Conservation (phyloP, 2,888 invertebrate genomes). For the Chloroclysta siterata region DNA sequence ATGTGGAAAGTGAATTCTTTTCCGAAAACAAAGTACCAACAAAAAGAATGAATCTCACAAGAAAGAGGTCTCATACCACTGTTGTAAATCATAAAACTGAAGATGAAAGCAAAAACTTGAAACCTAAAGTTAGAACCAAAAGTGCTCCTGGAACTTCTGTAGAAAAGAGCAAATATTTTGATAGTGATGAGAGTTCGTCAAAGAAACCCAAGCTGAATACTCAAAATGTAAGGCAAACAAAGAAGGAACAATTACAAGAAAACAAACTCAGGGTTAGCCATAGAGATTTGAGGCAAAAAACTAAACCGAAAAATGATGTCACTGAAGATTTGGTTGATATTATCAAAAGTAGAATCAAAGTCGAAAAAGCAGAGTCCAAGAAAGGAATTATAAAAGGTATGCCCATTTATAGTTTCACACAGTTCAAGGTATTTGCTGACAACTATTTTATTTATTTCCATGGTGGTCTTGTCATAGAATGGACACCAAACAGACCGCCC, state of each 20-base stretch:
- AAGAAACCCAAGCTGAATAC: conserved; percentile 46
- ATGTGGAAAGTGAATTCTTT: conserved; percentile 66
- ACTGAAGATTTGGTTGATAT: conserved; percentile 80
- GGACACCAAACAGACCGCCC: too few relatives aligned
- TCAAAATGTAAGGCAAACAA: conserved; percentile 44
- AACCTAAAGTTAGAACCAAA: conserved; percentile 54
- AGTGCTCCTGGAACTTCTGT: conserved; percentile 59
- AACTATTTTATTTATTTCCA: not conserved
- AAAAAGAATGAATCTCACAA: conserved; percentile 33
- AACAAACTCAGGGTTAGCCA: conserved; percentile 71
- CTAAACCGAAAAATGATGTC: conserved; percentile 68
- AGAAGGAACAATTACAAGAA: conserved; percentile 48
- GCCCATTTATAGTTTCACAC: not conserved
- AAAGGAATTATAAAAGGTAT: conserved; percentile 67
- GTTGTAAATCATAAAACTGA: conserved; percentile 23
- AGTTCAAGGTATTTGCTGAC: not conserved
- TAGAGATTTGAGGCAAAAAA: conserved; percentile 64
- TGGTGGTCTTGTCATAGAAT: not conserved
- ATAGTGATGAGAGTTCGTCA: conserved; percentile 36
- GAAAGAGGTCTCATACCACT: conserved; percentile 51
- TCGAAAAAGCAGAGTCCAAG: conserved; percentile 70
- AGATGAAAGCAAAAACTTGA: conserved; percentile 14
- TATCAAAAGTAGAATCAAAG: conserved; percentile 77
- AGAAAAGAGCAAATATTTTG: conserved; percentile 72
- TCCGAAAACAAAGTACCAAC: conserved; percentile 38